Percentiles rank a stretch among this genome's conserved stretches.
Conservation (phyloP, 2,888 invertebrate species). For the Desoria tigrina region DNA sequence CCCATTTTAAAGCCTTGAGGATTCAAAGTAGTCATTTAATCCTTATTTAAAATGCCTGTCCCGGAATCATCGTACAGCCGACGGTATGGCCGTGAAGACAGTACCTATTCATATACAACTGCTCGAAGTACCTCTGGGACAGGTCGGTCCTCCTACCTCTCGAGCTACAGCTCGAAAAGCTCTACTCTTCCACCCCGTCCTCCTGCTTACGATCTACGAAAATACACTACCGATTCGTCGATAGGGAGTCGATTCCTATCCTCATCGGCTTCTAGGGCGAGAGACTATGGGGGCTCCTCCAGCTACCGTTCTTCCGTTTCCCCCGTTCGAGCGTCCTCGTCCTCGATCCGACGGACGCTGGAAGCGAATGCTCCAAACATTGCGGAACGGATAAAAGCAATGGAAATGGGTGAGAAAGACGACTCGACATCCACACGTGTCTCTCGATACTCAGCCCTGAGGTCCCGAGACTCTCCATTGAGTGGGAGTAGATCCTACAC, state of each 20-base stretch:
- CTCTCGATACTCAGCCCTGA: constrained; percentile 36
- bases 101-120: constrained; percentile 30
- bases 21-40: not conserved
- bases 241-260: constrained; percentile 44
- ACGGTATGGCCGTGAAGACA: constrained; percentile 47
- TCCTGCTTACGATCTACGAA: constrained; percentile 38
- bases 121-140: constrained; percentile 17
- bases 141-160: constrained; percentile 42
- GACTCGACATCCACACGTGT: constrained; percentile 3
- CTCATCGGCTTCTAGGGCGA: constrained; percentile 24
- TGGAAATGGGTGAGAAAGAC: constrained; percentile 43
- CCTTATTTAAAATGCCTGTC: constrained; percentile 43
- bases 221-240: constrained; percentile 43
- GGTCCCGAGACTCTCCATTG: constrained; percentile 26
- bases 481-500: constrained; percentile 23
- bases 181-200: constrained; percentile 48
- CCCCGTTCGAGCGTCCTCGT: constrained; percentile 41
- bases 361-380: constrained; percentile 32
- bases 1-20: not conserved
- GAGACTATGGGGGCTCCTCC: constrained; percentile 36
- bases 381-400: constrained; percentile 45
- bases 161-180: constrained; percentile 44
- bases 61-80: constrained; percentile 49
- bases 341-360: constrained; percentile 24
- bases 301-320: constrained; percentile 46